These are phyloP conservation scores for Amphipoea lucens DNA, from an alignment of 2,888 invertebrate genomes.

Conservation along the genomic window DNA sequence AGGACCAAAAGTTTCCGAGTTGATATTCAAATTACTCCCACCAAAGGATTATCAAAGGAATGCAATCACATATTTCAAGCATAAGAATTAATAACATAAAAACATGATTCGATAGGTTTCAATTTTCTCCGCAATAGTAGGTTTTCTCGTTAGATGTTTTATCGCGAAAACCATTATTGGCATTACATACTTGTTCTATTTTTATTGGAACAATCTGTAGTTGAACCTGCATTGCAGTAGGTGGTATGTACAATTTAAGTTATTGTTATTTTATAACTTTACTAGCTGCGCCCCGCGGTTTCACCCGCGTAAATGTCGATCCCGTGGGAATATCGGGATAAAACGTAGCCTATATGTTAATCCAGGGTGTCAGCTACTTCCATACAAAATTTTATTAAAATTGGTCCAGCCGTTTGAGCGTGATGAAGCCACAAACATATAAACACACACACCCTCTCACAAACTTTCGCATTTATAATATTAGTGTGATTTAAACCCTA, in stretches of 20 bases:
- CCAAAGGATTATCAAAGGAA: slow-evolving; percentile 11
- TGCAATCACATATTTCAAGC: slow-evolving; percentile 40
- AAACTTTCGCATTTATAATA: no score
- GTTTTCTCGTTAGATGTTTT: slow-evolving; percentile 44
- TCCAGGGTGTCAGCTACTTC: no score
- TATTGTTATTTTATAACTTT: slow-evolving; percentile 5
- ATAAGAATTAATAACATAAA: slow-evolving; percentile 46
- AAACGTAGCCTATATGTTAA: no score
- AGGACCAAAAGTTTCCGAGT: neutral
- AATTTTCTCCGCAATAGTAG: slow-evolving; percentile 44
- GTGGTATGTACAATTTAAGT: slow-evolving; percentile 40
- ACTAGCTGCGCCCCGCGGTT: neutral
- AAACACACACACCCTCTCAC: no score
- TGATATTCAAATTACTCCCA: neutral
- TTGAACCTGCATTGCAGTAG: neutral
- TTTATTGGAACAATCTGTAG: slow-evolving; percentile 39
- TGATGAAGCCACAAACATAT: no score
- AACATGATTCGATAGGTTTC: slow-evolving; percentile 49
- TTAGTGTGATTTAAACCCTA: neutral
- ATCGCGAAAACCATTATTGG: slow-evolving; percentile 50
- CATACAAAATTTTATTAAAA: no score
- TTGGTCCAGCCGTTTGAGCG: no score
- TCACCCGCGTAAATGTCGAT: no score
- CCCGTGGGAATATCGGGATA: no score
- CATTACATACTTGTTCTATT: slow-evolving; percentile 24